These are phyloP conservation scores for Etheostoma nigrum DNA, from an alignment of 2,797 vertebrate genomes.

Conservation along the genomic window DNA sequence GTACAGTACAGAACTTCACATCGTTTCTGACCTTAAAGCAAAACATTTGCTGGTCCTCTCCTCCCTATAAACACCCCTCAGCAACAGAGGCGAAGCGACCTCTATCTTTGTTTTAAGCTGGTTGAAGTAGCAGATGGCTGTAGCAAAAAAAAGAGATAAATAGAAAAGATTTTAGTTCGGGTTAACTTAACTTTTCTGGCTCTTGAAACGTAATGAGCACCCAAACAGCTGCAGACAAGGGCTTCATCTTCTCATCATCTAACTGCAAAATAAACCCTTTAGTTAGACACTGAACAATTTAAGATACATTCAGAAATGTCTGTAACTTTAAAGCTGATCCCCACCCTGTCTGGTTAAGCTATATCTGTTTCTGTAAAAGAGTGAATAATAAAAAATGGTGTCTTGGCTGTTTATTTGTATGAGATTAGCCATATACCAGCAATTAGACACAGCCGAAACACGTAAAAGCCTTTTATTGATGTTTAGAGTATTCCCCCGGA, in stretches of 20 bases:
- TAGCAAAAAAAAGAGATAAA: slow-evolving; percentile 9
- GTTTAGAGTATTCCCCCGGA: slow-evolving; percentile 6
- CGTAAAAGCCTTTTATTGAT: slow-evolving; percentile 9
- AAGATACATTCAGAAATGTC: slow-evolving; percentile 10
- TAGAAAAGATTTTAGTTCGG: background rate
- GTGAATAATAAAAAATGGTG: slow-evolving; percentile 31
- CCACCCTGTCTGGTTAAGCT: slow-evolving; percentile 13
- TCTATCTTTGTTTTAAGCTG: slow-evolving; percentile 9
- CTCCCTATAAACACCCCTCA: slow-evolving; percentile 34
- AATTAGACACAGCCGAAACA: slow-evolving; percentile 52
- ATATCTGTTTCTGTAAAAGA: slow-evolving; percentile 25
- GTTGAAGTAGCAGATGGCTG: slow-evolving; percentile 29
- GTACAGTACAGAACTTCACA: slow-evolving; percentile 73
- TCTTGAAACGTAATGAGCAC: background rate
- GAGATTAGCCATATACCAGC: slow-evolving; percentile 35
- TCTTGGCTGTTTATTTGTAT: slow-evolving; percentile 29
- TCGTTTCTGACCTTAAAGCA: slow-evolving; percentile 50
- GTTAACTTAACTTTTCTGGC: background rate
- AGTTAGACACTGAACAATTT: slow-evolving; percentile 8
- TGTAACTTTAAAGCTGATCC: slow-evolving; percentile 28
- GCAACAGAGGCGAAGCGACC: slow-evolving; percentile 1
- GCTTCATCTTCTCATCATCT: slow-evolving; percentile 19
- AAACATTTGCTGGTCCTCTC: slow-evolving; percentile 29
- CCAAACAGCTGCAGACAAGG: slow-evolving; percentile 22
- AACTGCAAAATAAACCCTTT: slow-evolving; percentile 31